A percentile compares a stretch with the other conserved stretches of the same genome.
Evolutionary conservation across 1,140 invertebrate genomes (phyloP).

Genomic region (Drosophila pseudoananassae): DNA sequence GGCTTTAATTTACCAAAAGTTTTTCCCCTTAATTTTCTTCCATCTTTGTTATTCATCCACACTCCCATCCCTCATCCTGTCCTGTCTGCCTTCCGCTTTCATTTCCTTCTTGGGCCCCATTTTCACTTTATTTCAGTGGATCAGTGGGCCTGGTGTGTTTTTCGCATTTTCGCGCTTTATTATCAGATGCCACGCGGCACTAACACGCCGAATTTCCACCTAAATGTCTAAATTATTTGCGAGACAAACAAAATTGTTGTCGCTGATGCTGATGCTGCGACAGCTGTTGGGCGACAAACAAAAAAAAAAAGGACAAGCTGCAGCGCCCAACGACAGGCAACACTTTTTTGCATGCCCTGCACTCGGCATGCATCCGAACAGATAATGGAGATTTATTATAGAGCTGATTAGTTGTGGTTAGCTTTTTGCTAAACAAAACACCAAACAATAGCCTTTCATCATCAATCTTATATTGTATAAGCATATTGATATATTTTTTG

Average conservation of each 20-base stretch:
- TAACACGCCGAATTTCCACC: conserved; percentile 21
- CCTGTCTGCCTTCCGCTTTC: no score
- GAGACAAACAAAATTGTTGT: conserved; percentile 45
- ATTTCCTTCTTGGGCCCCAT: no score
- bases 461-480: not conserved
- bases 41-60: not conserved
- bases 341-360: conserved; percentile 12
- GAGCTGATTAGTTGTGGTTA: not conserved
- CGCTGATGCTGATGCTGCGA: conserved; percentile 18
- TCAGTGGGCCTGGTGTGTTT: not conserved
- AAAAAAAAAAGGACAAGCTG: not conserved
- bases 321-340: conserved; percentile 19
- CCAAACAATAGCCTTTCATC: not conserved
- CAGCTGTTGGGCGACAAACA: conserved; percentile 29
- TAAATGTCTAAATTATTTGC: conserved; percentile 70
- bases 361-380: not conserved
- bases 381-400: not conserved
- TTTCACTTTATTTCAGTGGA: not conserved
- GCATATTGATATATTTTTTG: not conserved
- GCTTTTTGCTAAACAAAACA: no score
- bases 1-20: conserved; percentile 45
- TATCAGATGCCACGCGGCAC: conserved; percentile 26
- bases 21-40: conserved; percentile 11
- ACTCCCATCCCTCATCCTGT: no score
- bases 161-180: conserved; percentile 15